A percentile compares a stretch with the other conserved stretches of the same genome.
These are phyloP conservation scores for Dunckerocampus dactyliophorus DNA, from an alignment of 2,113 vertebrate species.

Conservation along the genomic window DNA sequence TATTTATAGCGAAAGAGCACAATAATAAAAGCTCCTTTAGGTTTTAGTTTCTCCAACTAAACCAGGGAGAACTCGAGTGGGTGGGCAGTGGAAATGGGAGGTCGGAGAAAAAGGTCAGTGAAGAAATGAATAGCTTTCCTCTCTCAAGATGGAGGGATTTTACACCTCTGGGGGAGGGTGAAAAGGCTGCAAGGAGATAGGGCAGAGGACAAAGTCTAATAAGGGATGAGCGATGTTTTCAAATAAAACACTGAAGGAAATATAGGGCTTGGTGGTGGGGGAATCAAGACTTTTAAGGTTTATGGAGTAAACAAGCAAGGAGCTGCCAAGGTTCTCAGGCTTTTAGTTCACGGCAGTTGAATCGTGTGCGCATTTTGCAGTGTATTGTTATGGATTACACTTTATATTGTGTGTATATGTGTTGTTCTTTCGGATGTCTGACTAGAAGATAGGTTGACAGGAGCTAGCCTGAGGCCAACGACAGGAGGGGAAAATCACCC, in stretches of 20 bases:
- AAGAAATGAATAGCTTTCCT: slow-evolving; percentile 15
- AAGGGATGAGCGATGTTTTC: slow-evolving; percentile 30
- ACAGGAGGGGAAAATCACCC: slow-evolving; percentile 4
- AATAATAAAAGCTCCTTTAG: not conserved
- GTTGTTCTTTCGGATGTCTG: not conserved
- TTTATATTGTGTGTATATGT: not conserved
- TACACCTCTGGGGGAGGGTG: slow-evolving; percentile 3
- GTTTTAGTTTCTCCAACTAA: slow-evolving; percentile 8
- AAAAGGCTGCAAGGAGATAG: slow-evolving; percentile 5
- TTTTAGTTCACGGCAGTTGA: not conserved
- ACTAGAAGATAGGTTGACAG: slow-evolving; percentile 8
- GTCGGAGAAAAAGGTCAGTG: slow-evolving; percentile 2
- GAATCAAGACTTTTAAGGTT: slow-evolving; percentile 13
- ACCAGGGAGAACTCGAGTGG: not conserved
- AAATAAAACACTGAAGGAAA: slow-evolving; percentile 24
- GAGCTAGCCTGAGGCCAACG: slow-evolving; percentile 2
- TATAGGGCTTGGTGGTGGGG: slow-evolving; percentile 20
- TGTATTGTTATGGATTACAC: not conserved
- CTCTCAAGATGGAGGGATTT: slow-evolving; percentile 23
- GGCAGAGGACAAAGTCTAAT: slow-evolving; percentile 23
- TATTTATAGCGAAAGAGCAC: not conserved
- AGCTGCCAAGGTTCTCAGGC: slow-evolving; percentile 6
- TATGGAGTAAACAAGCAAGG: slow-evolving; percentile 36
- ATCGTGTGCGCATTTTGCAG: not conserved
- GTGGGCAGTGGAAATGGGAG: slow-evolving; percentile 7